These are phyloP conservation scores for Dolomedes plantarius DNA, from an alignment of 2,888 invertebrate genomes.

Conservation along the genomic window DNA sequence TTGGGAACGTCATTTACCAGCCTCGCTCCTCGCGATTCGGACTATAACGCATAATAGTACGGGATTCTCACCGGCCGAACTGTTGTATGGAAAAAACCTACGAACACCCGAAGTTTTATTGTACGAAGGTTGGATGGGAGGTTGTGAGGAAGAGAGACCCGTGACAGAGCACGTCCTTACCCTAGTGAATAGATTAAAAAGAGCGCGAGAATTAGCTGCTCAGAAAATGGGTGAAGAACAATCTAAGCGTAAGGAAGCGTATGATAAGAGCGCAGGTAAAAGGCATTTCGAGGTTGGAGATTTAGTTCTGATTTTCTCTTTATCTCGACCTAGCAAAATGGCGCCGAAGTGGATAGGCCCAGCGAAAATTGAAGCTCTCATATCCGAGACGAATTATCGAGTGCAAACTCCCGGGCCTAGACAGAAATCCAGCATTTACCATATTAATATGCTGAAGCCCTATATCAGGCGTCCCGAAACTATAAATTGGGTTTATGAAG, in stretches of 20 bases:
- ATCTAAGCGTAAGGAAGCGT: background rate
- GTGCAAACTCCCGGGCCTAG: background rate
- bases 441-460: background rate
- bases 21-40: background rate
- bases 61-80: conserved; percentile 13
- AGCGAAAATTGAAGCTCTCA: background rate
- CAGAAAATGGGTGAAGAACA: background rate
- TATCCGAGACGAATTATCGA: background rate
- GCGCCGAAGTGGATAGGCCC: no score
- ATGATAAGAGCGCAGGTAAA: conserved; percentile 15
- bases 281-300: background rate
- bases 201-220: conserved; percentile 18
- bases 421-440: no score
- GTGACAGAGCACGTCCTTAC: conserved; percentile 16
- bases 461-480: background rate
- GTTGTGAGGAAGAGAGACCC: background rate
- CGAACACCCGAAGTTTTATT: conserved; percentile 12
- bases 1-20: conserved; percentile 14
- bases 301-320: background rate
- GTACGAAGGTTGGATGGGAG: conserved; percentile 12
- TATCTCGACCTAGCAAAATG: background rate
- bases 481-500: background rate
- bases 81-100: conserved; percentile 35
- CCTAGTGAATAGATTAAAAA: conserved; percentile 30
- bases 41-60: conserved; percentile 24